Evolutionary conservation across 1,140 invertebrate genomes (phyloP).

Genomic region (Colletes gigas): DNA sequence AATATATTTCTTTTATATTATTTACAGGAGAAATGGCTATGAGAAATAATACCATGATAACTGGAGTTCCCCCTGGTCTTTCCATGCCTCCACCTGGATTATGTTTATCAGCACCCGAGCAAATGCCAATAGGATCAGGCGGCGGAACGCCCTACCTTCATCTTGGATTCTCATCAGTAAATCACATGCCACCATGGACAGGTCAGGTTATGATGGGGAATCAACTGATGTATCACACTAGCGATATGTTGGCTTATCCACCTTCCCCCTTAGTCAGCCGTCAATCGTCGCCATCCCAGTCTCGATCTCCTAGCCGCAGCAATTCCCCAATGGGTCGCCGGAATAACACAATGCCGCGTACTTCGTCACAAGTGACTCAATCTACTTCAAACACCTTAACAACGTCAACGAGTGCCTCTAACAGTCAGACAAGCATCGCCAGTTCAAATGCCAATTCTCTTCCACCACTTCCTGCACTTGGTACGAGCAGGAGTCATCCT

Average conservation of each 20-base stretch:
- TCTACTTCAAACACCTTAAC: conserved; percentile 67
- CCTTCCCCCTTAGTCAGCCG: conserved; percentile 80
- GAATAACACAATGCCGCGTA: conserved; percentile 64
- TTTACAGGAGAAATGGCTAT: conserved; percentile 73
- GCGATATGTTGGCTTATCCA: conserved; percentile 75
- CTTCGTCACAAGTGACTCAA: conserved; percentile 68
- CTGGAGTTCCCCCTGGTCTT: conserved; percentile 74
- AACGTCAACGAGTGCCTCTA: conserved; percentile 67
- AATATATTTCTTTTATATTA: not conserved
- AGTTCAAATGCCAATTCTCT: conserved; percentile 64
- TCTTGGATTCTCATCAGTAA: conserved; percentile 76
- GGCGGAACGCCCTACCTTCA: conserved; percentile 75
- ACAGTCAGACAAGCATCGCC: conserved; percentile 70
- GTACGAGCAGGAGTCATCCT: conserved; percentile 70
- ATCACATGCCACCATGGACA: conserved; percentile 76
- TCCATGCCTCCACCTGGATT: conserved; percentile 76
- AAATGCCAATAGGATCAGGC: conserved; percentile 73
- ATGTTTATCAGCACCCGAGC: conserved; percentile 76
- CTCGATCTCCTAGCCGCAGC: conserved; percentile 78
- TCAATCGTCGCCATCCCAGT: conserved; percentile 80
- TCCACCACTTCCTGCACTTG: conserved; percentile 62
- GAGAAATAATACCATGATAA: conserved; percentile 72
- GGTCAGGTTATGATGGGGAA: conserved; percentile 78
- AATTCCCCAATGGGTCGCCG: conserved; percentile 75
- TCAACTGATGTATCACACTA: conserved; percentile 77